Percentiles rank a stretch among this genome's conserved stretches.
These are phyloP conservation scores for Protodeltote pygarga DNA, from an alignment of 2,888 invertebrate species.

Conservation along the genomic window DNA sequence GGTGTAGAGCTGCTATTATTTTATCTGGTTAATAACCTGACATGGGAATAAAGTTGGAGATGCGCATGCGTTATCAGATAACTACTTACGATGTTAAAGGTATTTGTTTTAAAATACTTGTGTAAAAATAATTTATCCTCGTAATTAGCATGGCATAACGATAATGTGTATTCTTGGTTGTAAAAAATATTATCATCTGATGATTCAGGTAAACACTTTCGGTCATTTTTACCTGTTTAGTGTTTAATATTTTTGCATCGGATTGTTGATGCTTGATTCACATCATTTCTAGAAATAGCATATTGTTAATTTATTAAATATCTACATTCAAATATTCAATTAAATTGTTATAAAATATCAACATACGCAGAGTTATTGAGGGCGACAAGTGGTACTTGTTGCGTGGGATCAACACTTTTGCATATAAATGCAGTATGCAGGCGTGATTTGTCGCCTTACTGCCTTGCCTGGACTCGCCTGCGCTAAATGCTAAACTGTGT, in stretches of 20 bases:
- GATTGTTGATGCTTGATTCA: slow-evolving; percentile 3
- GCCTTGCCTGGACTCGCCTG: slow-evolving; percentile 54
- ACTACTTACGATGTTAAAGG: slow-evolving; percentile 28
- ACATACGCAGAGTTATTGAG: slow-evolving; percentile 46
- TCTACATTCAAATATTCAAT: too few species aligned
- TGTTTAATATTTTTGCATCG: slow-evolving; percentile 5
- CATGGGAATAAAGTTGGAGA: slow-evolving; percentile 45
- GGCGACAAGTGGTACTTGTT: slow-evolving; percentile 72
- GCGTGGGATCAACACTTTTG: slow-evolving; percentile 72
- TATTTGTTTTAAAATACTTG: slow-evolving; percentile 14
- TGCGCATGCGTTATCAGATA: slow-evolving; percentile 42
- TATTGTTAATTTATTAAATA: slow-evolving; percentile 32
- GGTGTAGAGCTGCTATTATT: slow-evolving; percentile 52
- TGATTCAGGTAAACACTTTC: slow-evolving; percentile 15
- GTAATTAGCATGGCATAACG: neutral
- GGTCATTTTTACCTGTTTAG: slow-evolving; percentile 36
- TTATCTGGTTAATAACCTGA: slow-evolving; percentile 61
- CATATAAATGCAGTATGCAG: slow-evolving; percentile 66
- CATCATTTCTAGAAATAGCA: slow-evolving; percentile 23
- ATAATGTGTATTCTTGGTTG: neutral
- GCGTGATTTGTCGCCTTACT: slow-evolving; percentile 65
- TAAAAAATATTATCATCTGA: slow-evolving; percentile 5
- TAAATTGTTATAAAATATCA: too few species aligned
- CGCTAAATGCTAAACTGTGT: slow-evolving; percentile 59
- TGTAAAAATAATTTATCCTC: slow-evolving; percentile 18